These are phyloP conservation scores for Protaetia brevitarsis DNA, from an alignment of 1,140 invertebrate species.

Conservation along the genomic window DNA sequence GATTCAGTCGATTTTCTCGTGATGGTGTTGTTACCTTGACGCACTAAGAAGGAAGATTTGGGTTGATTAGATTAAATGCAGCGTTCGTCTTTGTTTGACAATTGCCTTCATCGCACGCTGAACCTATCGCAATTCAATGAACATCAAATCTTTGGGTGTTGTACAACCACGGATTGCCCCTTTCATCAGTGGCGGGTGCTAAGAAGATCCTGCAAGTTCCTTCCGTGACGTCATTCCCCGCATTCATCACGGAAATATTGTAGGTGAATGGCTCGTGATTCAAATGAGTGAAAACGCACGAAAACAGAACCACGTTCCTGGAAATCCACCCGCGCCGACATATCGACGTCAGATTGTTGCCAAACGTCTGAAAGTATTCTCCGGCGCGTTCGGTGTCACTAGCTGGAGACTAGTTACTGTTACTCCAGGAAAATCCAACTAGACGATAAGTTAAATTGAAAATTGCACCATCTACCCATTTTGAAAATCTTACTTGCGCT, in stretches of 20 bases:
- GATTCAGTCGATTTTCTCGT: conserved; percentile 62
- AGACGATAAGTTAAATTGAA: background rate
- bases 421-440: conserved; percentile 41
- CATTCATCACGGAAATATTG: conserved; percentile 51
- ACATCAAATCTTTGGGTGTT: conserved; percentile 53
- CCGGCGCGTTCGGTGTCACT: conserved; percentile 22
- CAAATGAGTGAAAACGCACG: conserved; percentile 58
- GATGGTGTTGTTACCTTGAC: conserved; percentile 62
- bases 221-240: conserved; percentile 22
- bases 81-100: no score
- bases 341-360: conserved; percentile 52
- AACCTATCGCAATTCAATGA: conserved; percentile 62
- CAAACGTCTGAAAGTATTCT: conserved; percentile 52
- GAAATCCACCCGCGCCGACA: conserved; percentile 54
- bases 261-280: conserved; percentile 64
- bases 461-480: background rate
- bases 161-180: conserved; percentile 50
- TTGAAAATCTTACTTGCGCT: conserved; percentile 46
- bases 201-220: conserved; percentile 60
- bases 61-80: no score
- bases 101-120: no score
- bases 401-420: conserved; percentile 33
- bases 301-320: conserved; percentile 47
- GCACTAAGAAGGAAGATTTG: conserved; percentile 50
- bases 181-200: conserved; percentile 56